phyloP scores from a whole-genome alignment of 2,113 vertebrate species.

The Platysternon megacephalum region DNA sequence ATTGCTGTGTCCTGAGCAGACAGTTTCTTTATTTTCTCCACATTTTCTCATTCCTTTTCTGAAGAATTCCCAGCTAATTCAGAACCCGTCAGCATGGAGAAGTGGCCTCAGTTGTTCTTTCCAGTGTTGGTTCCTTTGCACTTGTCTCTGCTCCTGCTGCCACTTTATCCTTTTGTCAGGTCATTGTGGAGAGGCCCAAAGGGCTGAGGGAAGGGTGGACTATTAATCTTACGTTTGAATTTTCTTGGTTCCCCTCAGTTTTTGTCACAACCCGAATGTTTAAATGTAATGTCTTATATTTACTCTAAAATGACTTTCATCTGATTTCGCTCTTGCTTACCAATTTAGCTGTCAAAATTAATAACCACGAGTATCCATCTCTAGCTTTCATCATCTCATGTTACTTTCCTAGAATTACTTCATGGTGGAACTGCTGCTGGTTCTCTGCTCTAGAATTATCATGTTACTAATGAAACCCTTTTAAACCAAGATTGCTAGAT shows the following conservation, averaged over 20 bases:
- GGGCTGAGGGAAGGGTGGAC: background rate
- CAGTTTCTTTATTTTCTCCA: fast-evolving
- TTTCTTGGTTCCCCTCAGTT: conserved; percentile 26
- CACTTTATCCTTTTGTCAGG: background rate
- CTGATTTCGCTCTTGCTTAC: conserved; percentile 77
- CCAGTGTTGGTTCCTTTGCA: background rate
- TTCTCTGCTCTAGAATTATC: conserved; percentile 78
- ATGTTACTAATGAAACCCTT: conserved; percentile 76
- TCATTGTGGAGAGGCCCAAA: fast-evolving
- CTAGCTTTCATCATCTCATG: conserved; percentile 78
- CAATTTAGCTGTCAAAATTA: conserved; percentile 84
- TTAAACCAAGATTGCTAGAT: conserved; percentile 16
- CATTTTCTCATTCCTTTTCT: conserved; percentile 2
- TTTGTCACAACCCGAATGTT: conserved; percentile 66
- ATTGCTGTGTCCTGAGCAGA: fast-evolving
- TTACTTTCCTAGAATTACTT: conserved; percentile 80
- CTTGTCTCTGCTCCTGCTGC: background rate
- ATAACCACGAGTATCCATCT: conserved; percentile 77
- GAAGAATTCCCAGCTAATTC: background rate
- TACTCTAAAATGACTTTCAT: conserved; percentile 82
- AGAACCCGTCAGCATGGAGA: fast-evolving
- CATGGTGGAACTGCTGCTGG: conserved; percentile 73
- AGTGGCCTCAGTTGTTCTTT: background rate
- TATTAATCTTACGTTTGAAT: background rate
- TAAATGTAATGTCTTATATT: conserved; percentile 78